These are phyloP conservation scores for Phrynocephalus versicolor DNA, from an alignment of 2,113 vertebrate species.

Conservation along the genomic window DNA sequence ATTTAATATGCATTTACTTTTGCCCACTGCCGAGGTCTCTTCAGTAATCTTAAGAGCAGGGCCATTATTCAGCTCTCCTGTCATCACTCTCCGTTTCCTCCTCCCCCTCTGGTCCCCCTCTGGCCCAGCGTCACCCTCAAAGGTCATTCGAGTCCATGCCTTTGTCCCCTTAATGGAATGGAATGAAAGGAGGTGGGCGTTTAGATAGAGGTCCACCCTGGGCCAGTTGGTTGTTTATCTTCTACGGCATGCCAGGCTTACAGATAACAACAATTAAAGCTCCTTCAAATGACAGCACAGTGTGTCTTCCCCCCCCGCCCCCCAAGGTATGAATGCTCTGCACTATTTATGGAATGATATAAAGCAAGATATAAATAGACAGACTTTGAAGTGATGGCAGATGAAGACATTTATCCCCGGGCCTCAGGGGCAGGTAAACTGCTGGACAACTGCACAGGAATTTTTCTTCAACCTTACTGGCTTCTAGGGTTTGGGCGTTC, in stretches of 20 bases:
- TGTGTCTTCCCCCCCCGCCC: not conserved
- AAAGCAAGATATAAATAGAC: slow-evolving; percentile 59
- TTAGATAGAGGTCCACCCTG: slow-evolving; percentile 5
- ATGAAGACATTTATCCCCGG: slow-evolving; percentile 44
- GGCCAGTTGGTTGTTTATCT: slow-evolving; percentile 5
- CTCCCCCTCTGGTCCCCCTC: not conserved
- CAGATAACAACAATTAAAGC: slow-evolving; percentile 34
- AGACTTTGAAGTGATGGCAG: slow-evolving; percentile 48
- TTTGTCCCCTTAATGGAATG: not conserved
- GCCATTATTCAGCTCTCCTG: not conserved
- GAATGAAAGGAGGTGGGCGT: not conserved
- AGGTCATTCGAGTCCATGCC: not conserved
- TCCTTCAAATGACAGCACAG: slow-evolving; percentile 13
- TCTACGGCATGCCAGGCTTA: not conserved
- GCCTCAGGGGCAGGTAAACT: slow-evolving; percentile 48
- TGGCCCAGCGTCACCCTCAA: slow-evolving; percentile 12
- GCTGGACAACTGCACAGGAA: slow-evolving; percentile 36
- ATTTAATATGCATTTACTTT: not conserved
- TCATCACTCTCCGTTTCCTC: not conserved
- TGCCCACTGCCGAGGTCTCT: not conserved
- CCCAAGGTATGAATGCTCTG: slow-evolving; percentile 20
- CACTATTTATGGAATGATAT: slow-evolving; percentile 51
- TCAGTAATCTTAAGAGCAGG: not conserved
- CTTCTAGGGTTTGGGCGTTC: not conserved
- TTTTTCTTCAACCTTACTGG: slow-evolving; percentile 42